Evolutionary conservation across 1,140 invertebrate species (phyloP).

Genomic region (Drosophila virilis): DNA sequence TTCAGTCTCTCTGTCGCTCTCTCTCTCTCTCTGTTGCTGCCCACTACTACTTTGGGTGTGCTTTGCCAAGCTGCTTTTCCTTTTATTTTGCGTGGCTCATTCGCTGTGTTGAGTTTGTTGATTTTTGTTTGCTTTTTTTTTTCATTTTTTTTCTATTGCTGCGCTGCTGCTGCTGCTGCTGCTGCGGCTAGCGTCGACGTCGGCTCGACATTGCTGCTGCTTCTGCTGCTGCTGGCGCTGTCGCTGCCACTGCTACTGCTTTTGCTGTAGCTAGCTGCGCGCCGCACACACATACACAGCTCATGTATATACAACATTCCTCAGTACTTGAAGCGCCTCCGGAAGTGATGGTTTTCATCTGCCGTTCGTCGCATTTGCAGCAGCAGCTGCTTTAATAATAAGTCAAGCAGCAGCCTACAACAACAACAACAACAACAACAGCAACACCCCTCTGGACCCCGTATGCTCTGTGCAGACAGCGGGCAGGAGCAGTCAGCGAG

Average conservation of each 20-base stretch:
- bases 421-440: not conserved
- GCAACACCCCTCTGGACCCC: not conserved
- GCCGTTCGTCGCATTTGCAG: constrained; percentile 64
- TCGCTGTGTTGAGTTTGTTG: constrained; percentile 36
- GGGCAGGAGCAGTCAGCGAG: not conserved
- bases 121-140: constrained; percentile 43
- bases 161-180: constrained; percentile 1
- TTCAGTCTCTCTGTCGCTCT: not conserved
- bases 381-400: constrained; percentile 48
- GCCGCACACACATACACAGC: constrained; percentile 27
- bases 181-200: constrained; percentile 14
- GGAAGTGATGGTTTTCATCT: constrained; percentile 83
- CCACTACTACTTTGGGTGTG: constrained; percentile 40
- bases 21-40: constrained; percentile 24
- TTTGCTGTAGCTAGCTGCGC: constrained; percentile 19
- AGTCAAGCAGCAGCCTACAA: constrained; percentile 11
- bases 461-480: constrained; percentile 1
- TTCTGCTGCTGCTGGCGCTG: constrained; percentile 9
- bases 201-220: not conserved
- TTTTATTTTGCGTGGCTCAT: constrained; percentile 58
- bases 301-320: constrained; percentile 78
- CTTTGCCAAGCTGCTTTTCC: constrained; percentile 48
- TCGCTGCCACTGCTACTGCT: constrained; percentile 35
- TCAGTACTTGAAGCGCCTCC: constrained; percentile 83
- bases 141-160: constrained; percentile 36